These are phyloP conservation scores for Acinonyx jubatus DNA, from an alignment of 2,113 vertebrate genomes.

Conservation along the genomic window DNA sequence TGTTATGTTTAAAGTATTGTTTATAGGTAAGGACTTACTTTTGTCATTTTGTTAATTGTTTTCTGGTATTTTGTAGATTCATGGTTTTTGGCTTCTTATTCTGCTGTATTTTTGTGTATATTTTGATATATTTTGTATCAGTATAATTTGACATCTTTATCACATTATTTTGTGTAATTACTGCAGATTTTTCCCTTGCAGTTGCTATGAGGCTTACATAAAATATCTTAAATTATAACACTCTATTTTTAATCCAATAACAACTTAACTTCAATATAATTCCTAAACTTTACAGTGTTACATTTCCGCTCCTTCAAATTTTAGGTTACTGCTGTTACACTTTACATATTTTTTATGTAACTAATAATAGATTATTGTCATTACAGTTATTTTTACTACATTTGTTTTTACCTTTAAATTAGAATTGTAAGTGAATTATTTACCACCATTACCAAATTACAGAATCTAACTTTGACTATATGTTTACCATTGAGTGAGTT, in stretches of 20 bases:
- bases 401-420: not conserved
- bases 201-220: not conserved
- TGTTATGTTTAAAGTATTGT: not conserved
- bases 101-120: not conserved
- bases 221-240: not conserved
- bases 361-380: not conserved
- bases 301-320: not conserved
- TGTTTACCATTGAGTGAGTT: not conserved
- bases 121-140: not conserved
- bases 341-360: not conserved
- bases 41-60: not conserved
- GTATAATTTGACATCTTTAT: not conserved
- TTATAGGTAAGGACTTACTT: not conserved
- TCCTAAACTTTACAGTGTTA: not conserved
- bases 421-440: not conserved
- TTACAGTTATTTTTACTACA: not conserved
- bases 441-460: not conserved
- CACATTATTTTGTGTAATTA: not conserved
- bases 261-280: not conserved
- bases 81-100: not conserved
- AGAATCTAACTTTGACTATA: not conserved
- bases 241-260: not conserved
- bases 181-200: not conserved
- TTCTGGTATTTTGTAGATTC: not conserved
- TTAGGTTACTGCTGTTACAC: not conserved